A percentile compares a stretch with the other conserved stretches of the same genome.
phyloP scores from a whole-genome alignment of 2,888 invertebrate genomes.

The Baccha elongata region DNA sequence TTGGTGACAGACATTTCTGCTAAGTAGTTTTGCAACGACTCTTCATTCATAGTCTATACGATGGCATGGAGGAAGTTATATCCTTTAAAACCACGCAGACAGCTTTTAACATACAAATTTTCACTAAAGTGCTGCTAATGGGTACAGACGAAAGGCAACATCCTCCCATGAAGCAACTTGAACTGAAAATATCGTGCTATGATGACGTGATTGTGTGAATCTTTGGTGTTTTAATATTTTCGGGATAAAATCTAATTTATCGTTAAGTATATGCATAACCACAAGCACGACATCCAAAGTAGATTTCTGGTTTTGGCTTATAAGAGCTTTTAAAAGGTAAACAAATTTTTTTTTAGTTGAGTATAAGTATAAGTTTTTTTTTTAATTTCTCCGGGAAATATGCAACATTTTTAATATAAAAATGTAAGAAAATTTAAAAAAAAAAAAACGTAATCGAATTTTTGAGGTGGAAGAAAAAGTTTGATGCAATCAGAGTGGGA shows the following conservation, averaged over 20 bases:
- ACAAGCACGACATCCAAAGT: too few relatives aligned
- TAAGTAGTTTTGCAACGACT: neutral
- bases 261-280: neutral
- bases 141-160: neutral
- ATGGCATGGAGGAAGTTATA: neutral
- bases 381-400: neutral
- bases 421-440: too few relatives aligned
- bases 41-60: neutral
- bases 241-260: conserved; percentile 20
- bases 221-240: conserved; percentile 27
- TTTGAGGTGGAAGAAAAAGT: too few relatives aligned
- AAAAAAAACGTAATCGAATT: too few relatives aligned
- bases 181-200: neutral
- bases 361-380: neutral
- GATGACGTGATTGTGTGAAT: neutral
- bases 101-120: conserved; percentile 35
- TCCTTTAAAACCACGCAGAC: conserved; percentile 12
- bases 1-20: conserved; percentile 15
- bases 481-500: too few relatives aligned
- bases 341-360: neutral
- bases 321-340: neutral
- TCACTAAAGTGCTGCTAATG: conserved; percentile 3
- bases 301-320: neutral
- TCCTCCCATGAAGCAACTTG: neutral
- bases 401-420: too few relatives aligned